Evolutionary conservation across 2,113 vertebrate species (phyloP).

Genomic region (Actenoides hombroni): DNA sequence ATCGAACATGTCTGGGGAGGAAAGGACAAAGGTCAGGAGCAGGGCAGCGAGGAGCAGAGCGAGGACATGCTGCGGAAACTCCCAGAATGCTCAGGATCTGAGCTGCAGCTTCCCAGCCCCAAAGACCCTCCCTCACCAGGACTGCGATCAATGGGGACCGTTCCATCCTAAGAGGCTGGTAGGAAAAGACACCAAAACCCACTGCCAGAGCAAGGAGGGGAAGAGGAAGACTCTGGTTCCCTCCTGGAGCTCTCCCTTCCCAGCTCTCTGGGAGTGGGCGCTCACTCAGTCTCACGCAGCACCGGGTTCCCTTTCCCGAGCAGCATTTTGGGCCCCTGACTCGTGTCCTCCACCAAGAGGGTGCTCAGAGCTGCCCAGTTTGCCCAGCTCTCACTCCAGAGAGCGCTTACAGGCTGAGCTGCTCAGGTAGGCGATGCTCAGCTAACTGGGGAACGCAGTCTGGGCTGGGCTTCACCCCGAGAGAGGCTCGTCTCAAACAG

Average conservation of each 20-base stretch:
- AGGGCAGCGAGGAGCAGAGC: not conserved
- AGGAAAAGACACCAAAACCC: fast-evolving
- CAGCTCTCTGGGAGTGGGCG: not conserved
- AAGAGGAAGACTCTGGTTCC: fast-evolving
- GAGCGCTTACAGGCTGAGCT: fast-evolving
- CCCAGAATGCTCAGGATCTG: not conserved
- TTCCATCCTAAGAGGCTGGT: fast-evolving
- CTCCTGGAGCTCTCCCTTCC: not conserved
- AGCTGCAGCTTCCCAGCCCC: fast-evolving
- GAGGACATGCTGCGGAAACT: not conserved
- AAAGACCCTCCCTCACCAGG: not conserved
- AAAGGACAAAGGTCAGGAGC: not conserved
- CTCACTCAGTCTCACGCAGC: fast-evolving
- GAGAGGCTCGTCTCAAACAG: fast-evolving
- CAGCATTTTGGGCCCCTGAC: not conserved
- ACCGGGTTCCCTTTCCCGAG: not conserved
- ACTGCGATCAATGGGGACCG: fast-evolving
- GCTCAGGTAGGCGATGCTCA: fast-evolving
- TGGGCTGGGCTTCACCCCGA: not conserved
- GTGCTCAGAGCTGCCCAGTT: fast-evolving
- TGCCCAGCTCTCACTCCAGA: not conserved
- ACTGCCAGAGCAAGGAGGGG: fast-evolving
- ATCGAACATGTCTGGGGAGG: slow-evolving; percentile 91
- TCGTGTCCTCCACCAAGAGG: fast-evolving
- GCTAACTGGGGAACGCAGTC: not conserved